Conservation (phyloP, 2,888 invertebrate genomes). For the Darwinula stevensoni region DNA sequence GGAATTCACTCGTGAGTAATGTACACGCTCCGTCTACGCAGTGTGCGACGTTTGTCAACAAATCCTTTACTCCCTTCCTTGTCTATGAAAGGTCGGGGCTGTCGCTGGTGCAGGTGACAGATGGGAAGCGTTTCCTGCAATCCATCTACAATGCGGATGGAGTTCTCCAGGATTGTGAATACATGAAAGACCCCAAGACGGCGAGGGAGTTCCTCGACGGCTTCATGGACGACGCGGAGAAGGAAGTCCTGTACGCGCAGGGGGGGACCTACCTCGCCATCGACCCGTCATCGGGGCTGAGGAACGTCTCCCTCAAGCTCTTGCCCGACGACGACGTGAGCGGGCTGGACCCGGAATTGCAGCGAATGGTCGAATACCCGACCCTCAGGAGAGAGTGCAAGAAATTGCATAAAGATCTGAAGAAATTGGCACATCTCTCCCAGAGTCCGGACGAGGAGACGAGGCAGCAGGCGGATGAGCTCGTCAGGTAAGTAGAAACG, state of each 20-base stretch:
- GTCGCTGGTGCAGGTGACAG: slow-evolving; percentile 32
- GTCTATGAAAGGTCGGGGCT: too few relatives aligned
- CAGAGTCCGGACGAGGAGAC: too few relatives aligned
- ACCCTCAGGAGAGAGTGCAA: slow-evolving; percentile 26
- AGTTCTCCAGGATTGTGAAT: slow-evolving; percentile 32
- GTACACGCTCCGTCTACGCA: too few relatives aligned
- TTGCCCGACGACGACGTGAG: slow-evolving; percentile 24
- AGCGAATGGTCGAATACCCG: slow-evolving; percentile 27
- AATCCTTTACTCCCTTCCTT: too few relatives aligned
- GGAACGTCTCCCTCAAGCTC: slow-evolving; percentile 25
- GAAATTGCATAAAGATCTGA: slow-evolving; percentile 15
- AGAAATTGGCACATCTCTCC: slow-evolving; percentile 10
- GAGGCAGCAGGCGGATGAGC: too few relatives aligned
- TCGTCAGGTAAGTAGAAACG: too few relatives aligned
- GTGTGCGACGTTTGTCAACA: too few relatives aligned
- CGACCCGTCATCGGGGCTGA: slow-evolving; percentile 4
- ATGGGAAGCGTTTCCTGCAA: slow-evolving; percentile 33
- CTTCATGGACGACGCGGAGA: slow-evolving; percentile 24
- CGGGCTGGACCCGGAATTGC: too few relatives aligned
- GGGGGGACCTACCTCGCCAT: slow-evolving; percentile 13
- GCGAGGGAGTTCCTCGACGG: slow-evolving; percentile 27
- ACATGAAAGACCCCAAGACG: slow-evolving; percentile 22
- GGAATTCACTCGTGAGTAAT: too few relatives aligned
- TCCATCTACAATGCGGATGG: slow-evolving; percentile 30
- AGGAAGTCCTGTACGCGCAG: slow-evolving; percentile 5